Evolutionary conservation across 2,888 invertebrate species (phyloP).

Genomic region (Dorcus parallelipipedus): DNA sequence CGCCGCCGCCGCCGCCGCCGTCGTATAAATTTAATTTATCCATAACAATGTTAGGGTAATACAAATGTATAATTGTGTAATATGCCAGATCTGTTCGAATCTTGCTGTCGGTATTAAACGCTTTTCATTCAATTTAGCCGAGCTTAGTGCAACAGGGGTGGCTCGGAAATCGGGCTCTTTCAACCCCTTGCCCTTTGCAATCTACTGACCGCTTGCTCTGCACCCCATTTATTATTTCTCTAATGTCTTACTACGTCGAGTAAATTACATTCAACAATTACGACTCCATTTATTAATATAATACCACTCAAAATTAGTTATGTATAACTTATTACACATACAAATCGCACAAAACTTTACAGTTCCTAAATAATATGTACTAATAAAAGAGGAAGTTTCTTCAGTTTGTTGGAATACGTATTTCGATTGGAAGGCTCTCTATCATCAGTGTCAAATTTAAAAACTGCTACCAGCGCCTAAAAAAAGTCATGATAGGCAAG

Average conservation of each 20-base stretch:
- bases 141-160: conserved; percentile 40
- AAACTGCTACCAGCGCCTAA: too few species aligned
- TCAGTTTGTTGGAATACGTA: too few species aligned
- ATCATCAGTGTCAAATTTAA: too few species aligned
- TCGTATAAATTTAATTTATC: conserved; percentile 5
- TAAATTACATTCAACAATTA: conserved; percentile 1
- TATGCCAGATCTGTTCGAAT: conserved; percentile 36
- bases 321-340: background rate
- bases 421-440: too few species aligned
- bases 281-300: background rate
- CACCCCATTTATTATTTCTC: conserved; percentile 27
- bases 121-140: conserved; percentile 44
- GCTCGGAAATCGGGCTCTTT: conserved; percentile 25
- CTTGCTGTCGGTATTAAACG: conserved; percentile 41
- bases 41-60: conserved; percentile 21
- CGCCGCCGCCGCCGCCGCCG: too few species aligned
- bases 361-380: too few species aligned
- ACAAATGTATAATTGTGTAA: conserved; percentile 38
- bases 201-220: conserved; percentile 27
- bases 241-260: conserved; percentile 2
- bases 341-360: background rate
- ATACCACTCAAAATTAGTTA: background rate
- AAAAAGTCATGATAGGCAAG: too few species aligned
- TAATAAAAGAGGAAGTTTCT: too few species aligned
- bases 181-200: conserved; percentile 24